A percentile compares a stretch with the other conserved stretches of the same genome.
Conservation (phyloP, 2,797 vertebrate genomes). For the Hybognathus amarus region DNA sequence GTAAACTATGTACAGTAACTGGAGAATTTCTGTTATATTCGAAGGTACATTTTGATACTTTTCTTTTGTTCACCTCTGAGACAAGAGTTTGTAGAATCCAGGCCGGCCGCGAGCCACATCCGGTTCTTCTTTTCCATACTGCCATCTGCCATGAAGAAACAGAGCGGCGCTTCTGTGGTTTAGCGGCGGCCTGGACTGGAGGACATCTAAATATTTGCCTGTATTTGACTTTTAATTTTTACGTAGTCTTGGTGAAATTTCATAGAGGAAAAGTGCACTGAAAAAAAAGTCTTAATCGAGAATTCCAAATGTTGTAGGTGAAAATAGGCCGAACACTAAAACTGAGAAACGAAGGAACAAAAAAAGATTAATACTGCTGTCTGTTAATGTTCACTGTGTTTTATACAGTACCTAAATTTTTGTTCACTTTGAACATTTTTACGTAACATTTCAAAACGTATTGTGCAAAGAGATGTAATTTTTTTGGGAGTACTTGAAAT, state of each 20-base stretch:
- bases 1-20: conserved; percentile 98
- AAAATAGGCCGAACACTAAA: conserved; percentile 82
- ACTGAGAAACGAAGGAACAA: conserved; percentile 67
- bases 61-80: conserved; percentile 68
- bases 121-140: conserved; percentile 78
- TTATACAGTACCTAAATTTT: conserved; percentile 99
- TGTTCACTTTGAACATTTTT: conserved; percentile 99
- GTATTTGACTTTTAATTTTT: conserved; percentile 85
- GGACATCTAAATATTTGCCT: conserved; percentile 78
- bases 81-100: conserved; percentile 79
- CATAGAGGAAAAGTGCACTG: conserved; percentile 93
- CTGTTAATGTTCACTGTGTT: conserved; percentile 99
- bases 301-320: conserved; percentile 88
- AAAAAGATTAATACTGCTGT: conserved; percentile 91
- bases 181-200: conserved; percentile 92
- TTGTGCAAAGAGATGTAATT: conserved; percentile 99
- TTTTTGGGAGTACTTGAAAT: conserved; percentile 99
- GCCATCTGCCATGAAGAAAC: conserved; percentile 85
- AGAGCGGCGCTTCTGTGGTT: conserved; percentile 79
- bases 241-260: conserved; percentile 88
- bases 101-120: conserved; percentile 46
- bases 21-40: conserved; percentile 83
- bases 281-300: conserved; percentile 71
- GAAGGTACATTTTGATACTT: conserved; percentile 96
- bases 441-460: conserved; percentile 98